These are phyloP conservation scores for Pituophis catenifer DNA, from an alignment of 2,113 vertebrate species.

Conservation along the genomic window DNA sequence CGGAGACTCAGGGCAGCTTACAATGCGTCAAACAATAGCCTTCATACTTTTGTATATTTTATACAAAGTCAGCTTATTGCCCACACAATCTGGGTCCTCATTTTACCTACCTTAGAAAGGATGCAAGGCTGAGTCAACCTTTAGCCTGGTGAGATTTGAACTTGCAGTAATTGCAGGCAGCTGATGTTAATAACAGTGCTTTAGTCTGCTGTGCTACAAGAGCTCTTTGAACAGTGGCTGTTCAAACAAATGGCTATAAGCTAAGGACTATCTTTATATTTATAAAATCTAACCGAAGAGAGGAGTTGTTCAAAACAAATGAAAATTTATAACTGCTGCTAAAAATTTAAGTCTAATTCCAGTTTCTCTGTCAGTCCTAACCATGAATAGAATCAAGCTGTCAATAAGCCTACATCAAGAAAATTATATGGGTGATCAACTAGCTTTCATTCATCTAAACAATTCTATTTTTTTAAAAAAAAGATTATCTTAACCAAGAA, in stretches of 20 bases:
- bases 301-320: conserved; percentile 45
- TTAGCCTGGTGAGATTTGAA: no score
- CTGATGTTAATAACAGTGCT: no score
- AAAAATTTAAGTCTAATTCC: conserved; percentile 2
- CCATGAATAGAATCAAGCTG: background rate
- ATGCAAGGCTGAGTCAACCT: no score
- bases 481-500: background rate
- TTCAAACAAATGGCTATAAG: background rate
- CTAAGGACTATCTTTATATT: conserved; percentile 2
- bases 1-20: no score
- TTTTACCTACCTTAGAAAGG: no score
- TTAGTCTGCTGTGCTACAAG: no score
- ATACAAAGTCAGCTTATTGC: no score
- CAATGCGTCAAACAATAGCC: no score
- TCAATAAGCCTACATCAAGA: background rate
- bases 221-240: background rate
- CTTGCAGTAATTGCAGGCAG: no score
- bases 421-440: conserved; percentile 3
- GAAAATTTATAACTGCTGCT: conserved; percentile 26
- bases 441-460: background rate
- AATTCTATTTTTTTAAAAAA: background rate
- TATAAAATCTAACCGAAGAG: conserved; percentile 43
- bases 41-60: no score
- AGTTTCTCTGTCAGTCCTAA: conserved; percentile 19
- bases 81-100: no score